Base-by-base conservation (phyloP, 2,888 invertebrate genomes). In the Coenonympha arcania region DNA sequence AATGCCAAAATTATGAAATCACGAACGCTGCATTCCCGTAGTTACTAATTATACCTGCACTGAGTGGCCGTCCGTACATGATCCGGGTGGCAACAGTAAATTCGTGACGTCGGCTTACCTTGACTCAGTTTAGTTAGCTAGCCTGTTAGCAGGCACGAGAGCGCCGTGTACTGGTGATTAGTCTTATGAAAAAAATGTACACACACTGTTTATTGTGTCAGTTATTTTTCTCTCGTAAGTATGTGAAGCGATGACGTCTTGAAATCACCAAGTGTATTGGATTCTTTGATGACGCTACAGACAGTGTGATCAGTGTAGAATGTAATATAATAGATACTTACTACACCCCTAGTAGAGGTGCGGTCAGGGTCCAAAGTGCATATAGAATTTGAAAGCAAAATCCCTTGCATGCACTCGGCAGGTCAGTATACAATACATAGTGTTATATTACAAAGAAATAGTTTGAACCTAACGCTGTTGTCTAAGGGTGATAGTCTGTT, bases 71-170 rank as follows among this genome's bases (percentile, higher is more conserved):
- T 37, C 52, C 48, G 55, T 51, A 54, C 33, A 52, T 52, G 72
- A 73, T 79, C 83, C 84, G 83, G 81, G 77, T 84, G 66, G 84
- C 76, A 86, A 85, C 84, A 72, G 68, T 58, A 59, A 44, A 46
- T 40, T 65, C 63, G 61, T 76, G 76, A 79, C 79, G 79, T 71
- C 66, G 70, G 60, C 69, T 82, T 79, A 82, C 84, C 84, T 85
- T 85, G 84, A 83, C 84, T 84, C 78, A 83, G 75, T 80, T 84
- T 69, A 68, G 74, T 66, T 71, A 73, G 73, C 73, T 74, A 72
- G 80, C 75, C 79, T 76, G 74, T 73, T 11, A 34, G 51, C 78
- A 41, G 22, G 22, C 76, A 75, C 75, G 13, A 42, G 52, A 24
- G 16, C 16, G 66, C 66, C 66, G 69, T 70, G 69, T 71, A 65